Evolutionary conservation across 2,797 vertebrate species (phyloP), one percentile per base, ranked within the genome.

Genomic region (Sebastes itinus): DNA sequence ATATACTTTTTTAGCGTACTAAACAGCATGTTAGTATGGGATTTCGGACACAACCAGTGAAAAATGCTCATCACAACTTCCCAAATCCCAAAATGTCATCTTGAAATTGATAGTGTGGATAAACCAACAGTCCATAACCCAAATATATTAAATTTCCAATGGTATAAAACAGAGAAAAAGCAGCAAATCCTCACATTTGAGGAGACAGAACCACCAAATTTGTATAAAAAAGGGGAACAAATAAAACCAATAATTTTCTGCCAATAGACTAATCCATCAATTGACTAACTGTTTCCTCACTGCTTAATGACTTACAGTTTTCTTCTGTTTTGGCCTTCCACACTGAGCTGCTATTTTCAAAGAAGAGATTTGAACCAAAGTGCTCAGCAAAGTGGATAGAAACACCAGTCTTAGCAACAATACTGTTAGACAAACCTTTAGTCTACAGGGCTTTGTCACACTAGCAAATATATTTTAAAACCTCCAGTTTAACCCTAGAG

Each of bases 261-360:
- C 68, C 58, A 64, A 80, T 33, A 18, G 33, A 49, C 58, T 54
- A 69, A 80, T 73, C 55, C 55, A 54, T 65, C 58, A 30, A 46
- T 71, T 20, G 27, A 66, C 25, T 10, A 59, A 79, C 58, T 38
- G 74, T 66, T 49, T 66, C 60, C 77, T 49, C 78, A 11, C 7
- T 18, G 54, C 35, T 27, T 55, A 56, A 58, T n/a, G 58, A 25
- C 27, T 67, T 32, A n/a, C 20, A 62, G 12, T 52, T 38, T 46
- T 25, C 14, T 67, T 30, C 42, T 33, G 14, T 60, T 73, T 64
- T 69, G 35, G 69, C 61, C 32, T 32, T 42, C 35, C 28, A 38
- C 64, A 42, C 52, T 54, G 22, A 52, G 27, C 49, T 62, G 49
- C 65, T 33, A 28, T 58, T 71, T 55, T 13, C 3, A 0, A 20